phyloP scores from a whole-genome alignment of 2,113 vertebrate genomes.

The Cryptotis parvus region DNA sequence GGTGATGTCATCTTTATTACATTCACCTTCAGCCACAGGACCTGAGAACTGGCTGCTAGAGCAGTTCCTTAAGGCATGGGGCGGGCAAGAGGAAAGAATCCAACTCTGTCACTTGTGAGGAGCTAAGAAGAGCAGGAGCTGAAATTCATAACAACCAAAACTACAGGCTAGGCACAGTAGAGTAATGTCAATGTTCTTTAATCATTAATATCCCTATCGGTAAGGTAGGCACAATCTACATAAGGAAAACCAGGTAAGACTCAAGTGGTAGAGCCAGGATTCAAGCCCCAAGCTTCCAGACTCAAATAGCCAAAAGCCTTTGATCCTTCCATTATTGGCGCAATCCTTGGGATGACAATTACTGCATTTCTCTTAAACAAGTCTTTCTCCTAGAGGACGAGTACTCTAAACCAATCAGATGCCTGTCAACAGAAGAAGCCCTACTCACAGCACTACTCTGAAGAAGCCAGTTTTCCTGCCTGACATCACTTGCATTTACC shows the following conservation, averaged over 20 bases:
- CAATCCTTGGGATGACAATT: background rate
- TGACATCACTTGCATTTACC: background rate
- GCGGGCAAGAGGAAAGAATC: background rate
- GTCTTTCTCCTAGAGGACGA: background rate
- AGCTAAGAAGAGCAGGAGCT: background rate
- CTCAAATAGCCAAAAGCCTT: constrained; percentile 15
- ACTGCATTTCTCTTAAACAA: background rate
- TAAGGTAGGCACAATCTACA: background rate
- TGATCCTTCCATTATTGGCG: background rate
- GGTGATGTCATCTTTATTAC: background rate
- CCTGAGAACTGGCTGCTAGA: background rate
- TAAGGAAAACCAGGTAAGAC: background rate
- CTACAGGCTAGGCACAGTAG: background rate
- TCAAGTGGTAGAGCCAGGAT: background rate
- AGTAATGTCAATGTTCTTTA: too few relatives aligned
- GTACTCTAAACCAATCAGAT: background rate
- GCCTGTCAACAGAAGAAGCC: background rate
- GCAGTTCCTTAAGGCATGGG: background rate
- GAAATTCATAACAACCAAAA: background rate
- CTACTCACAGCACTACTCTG: background rate
- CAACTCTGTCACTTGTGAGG: background rate
- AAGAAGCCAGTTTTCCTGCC: background rate
- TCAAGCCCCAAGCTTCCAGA: background rate
- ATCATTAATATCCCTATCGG: background rate
- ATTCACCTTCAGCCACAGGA: background rate